These are phyloP conservation scores for Calcarius lapponicus DNA, from an alignment of 2,797 vertebrate genomes.

Conservation along the genomic window DNA sequence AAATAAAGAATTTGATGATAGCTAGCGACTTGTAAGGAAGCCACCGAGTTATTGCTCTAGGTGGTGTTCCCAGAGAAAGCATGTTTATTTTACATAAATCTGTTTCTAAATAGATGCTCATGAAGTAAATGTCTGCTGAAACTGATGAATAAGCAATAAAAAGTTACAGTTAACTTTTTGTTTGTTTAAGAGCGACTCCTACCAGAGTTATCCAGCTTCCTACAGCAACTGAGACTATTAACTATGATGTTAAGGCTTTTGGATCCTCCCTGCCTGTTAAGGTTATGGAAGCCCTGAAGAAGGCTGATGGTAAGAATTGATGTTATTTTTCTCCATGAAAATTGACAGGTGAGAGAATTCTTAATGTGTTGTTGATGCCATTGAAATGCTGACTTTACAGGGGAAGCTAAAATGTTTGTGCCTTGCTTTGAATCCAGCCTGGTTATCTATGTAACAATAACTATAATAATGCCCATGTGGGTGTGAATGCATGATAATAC, in stretches of 20 bases:
- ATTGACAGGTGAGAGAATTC: not conserved
- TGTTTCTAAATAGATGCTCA: not conserved
- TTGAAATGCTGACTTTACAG: not conserved
- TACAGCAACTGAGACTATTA: conserved; percentile 79
- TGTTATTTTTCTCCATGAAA: not conserved
- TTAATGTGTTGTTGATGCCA: not conserved
- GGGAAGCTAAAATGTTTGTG: not conserved
- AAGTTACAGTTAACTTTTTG: not conserved
- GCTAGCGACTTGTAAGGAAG: not conserved
- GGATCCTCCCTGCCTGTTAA: conserved; percentile 94
- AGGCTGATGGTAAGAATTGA: conserved; percentile 81
- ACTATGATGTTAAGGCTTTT: conserved; percentile 91
- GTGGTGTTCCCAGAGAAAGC: not conserved
- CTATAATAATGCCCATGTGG: not conserved
- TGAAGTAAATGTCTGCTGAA: not conserved
- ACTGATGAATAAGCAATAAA: not conserved
- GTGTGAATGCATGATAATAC: not conserved
- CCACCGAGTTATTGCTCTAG: not conserved
- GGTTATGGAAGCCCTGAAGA: conserved; percentile 92
- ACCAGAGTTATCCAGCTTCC: conserved; percentile 82
- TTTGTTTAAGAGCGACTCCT: conserved; percentile 82
- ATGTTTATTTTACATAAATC: not conserved
- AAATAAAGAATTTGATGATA: not conserved
- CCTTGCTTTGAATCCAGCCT: not conserved
- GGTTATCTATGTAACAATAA: not conserved